phyloP scores from a whole-genome alignment of 2,797 vertebrate species.

The Malacoraja senta region DNA sequence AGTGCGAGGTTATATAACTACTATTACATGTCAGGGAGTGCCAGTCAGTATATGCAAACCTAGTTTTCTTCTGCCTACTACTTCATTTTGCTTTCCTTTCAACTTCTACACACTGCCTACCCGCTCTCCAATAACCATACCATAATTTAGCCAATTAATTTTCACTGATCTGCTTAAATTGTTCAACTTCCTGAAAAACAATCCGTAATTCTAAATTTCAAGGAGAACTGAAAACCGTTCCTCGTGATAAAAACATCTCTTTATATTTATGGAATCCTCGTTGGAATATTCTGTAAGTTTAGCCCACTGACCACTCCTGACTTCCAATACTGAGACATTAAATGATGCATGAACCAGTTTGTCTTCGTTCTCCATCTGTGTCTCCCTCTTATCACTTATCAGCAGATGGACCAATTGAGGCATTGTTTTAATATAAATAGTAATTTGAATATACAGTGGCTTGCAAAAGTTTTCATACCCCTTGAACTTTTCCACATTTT shows the following conservation, averaged over 20 bases:
- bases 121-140: neutral
- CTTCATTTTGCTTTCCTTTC: neutral
- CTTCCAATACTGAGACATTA: neutral
- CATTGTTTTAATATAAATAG: neutral
- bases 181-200: neutral
- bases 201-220: neutral
- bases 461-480: no score
- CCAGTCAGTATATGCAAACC: no score
- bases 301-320: neutral
- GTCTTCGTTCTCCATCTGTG: neutral
- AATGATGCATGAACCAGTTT: neutral
- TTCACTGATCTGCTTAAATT: neutral
- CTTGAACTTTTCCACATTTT: no score
- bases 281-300: no score
- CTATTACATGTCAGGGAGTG: no score
- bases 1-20: no score
- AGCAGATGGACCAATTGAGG: neutral
- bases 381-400: neutral
- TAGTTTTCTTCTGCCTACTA: neutral
- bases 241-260: neutral
- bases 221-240: neutral
- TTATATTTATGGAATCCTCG: neutral
- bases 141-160: neutral
- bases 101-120: no score
- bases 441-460: conserved; percentile 11